A percentile compares a stretch with the other conserved stretches of the same genome.
These are phyloP conservation scores for Microctonus hyperodae DNA, from an alignment of 2,888 invertebrate genomes.

Conservation along the genomic window DNA sequence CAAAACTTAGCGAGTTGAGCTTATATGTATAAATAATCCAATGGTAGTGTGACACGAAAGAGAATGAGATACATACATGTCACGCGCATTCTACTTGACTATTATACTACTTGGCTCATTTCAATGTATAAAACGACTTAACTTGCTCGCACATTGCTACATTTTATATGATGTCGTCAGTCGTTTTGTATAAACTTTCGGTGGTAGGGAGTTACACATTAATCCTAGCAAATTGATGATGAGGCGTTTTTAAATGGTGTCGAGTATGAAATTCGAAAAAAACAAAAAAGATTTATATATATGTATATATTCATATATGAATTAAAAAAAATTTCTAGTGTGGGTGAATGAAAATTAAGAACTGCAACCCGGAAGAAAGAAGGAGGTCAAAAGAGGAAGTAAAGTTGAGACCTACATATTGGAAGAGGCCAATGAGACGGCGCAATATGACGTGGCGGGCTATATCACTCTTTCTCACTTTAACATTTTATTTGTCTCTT, in stretches of 20 bases:
- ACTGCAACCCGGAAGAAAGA: constrained; percentile 28
- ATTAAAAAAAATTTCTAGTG: not conserved
- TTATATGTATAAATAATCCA: not conserved
- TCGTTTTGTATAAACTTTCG: not conserved
- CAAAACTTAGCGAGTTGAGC: too few species aligned
- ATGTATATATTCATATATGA: too few species aligned
- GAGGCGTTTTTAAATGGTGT: too few species aligned
- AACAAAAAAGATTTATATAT: too few species aligned
- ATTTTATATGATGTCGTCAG: not conserved
- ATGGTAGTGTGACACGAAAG: constrained; percentile 29
- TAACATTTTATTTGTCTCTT: constrained; percentile 16
- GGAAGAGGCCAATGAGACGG: constrained; percentile 62
- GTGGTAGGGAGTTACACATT: not conserved
- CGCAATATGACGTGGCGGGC: constrained; percentile 59
- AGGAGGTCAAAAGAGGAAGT: constrained; percentile 30
- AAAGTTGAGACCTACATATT: constrained; percentile 59
- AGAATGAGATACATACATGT: not conserved
- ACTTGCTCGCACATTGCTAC: not conserved
- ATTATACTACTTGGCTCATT: not conserved
- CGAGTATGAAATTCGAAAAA: too few species aligned
- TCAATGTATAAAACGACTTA: not conserved
- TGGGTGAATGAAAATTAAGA: not conserved
- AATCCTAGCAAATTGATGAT: too few species aligned
- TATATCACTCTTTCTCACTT: constrained; percentile 24
- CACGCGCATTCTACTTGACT: not conserved